Evolutionary conservation across 2,797 vertebrate genomes (phyloP), one percentile per base, ranked within the genome.

Genomic region (Botia almorhae): DNA sequence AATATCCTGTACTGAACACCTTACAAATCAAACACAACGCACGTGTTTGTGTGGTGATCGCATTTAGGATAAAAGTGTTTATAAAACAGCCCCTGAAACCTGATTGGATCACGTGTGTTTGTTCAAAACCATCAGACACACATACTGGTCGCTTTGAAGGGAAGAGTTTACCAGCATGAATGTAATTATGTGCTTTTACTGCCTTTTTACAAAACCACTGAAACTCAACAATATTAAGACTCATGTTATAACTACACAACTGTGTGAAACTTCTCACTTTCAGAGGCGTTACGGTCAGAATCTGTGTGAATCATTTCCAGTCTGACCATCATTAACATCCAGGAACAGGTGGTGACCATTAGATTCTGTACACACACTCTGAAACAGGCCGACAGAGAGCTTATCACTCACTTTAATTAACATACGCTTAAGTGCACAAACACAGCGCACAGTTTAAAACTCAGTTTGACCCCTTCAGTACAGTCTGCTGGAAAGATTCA

Each of bases 321-420:
- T 21, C 39, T 71, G 46, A 58, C 23, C 74, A 82, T 85, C 82
- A 81, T 83, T 85, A 81, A 19, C 69, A 29, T 70, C 33, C 67
- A 71, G 78, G 77, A 84, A 86, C 86, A 88, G 89, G 88, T 89
- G 89, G 85, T 88, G 87, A 89, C 82, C 85, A 88, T 86, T 74
- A 85, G 83, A 86, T 92, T 93, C 92, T 89, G 90, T 91, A 92
- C 81, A 83, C 58, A 74, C 81, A 85, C 88, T 83, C 89, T 86
- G 16, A 50, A 50, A 50, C 48, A 50, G 48, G 10, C 48, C 48
- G 85, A 86, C 81, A 60, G 84, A 88, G 90, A 90, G 89, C 85
- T 86, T 87, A 84, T 92, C 90, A 83, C 87, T 93, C 90, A 89
- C 86, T 89, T 89, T 91, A 88, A 88, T 87, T 90, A 89, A 90